Evolutionary conservation across 2,113 vertebrate species (phyloP), one percentile per base, ranked within the genome.

Genomic region (Artemisiospiza belli): DNA sequence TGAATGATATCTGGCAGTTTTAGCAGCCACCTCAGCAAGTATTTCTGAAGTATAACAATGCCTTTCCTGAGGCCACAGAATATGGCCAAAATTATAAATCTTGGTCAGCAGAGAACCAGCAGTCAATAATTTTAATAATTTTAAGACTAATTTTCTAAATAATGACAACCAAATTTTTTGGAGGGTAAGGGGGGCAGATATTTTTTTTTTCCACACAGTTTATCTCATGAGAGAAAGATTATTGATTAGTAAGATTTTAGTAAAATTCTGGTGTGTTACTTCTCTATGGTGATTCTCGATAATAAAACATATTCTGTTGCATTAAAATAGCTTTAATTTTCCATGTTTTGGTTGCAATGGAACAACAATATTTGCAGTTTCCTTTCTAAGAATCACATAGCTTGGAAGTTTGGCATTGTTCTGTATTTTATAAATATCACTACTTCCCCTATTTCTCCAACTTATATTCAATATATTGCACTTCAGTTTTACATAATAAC

Each of bases 11-110:
- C 83, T 88, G 89, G 11, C 12, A 8, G 39, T 59, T 90, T 96
- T 92, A 92, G 96, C 90, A 97, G 96, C 90, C 94, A 96, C 63
- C 67, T 97, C 84, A 96, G 93, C 94, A 92, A 86, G 85, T 67
- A 85, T 95, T 97, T 97, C 97, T 97, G 97, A 98, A 98, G 96
- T 97, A 97, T 97, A 97, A 97, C 96, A 20, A 86, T 89, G 87
- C 69, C 61, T 92, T 96, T 92, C 72, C 85, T 51, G 75, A 90
- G 70, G 59, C 83, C 76, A 89, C 11, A 84, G 52, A 94, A 82
- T 66, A 85, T 1, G 16, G 76, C 76, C 82, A 87, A 87, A 92
- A 54, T 88, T 59, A 81, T 44, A 73, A 67, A 72, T 83, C 67
- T 41, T 43, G 30, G 35, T 72, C 59, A 83, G 46, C 14, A 70